Evolutionary conservation across 2,888 invertebrate genomes (phyloP).

Genomic region (Eristalinus aeneus): DNA sequence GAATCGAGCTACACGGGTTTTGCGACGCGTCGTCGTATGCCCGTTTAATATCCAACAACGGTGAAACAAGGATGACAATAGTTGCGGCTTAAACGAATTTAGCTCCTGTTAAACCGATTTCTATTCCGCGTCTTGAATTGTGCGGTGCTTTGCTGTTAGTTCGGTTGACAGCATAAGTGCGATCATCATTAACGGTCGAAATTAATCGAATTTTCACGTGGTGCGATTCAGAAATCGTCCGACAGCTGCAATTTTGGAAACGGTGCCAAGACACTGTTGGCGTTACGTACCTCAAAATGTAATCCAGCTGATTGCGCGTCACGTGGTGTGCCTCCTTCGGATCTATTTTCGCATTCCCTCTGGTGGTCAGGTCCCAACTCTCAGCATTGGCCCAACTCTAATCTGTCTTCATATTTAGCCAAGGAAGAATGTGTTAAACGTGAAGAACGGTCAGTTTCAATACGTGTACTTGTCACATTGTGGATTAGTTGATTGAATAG

Average conservation of each 20-base stretch:
- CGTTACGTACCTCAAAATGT: slow-evolving; percentile 51
- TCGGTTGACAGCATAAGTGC: slow-evolving; percentile 28
- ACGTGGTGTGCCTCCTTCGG: slow-evolving; percentile 55
- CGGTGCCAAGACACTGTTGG: slow-evolving; percentile 49
- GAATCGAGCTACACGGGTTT: too few species aligned
- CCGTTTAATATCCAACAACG: too few species aligned
- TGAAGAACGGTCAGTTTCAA: not conserved
- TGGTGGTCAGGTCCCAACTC: slow-evolving; percentile 67
- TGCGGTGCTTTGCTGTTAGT: slow-evolving; percentile 45
- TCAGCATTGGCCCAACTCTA: slow-evolving; percentile 7
- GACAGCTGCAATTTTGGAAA: slow-evolving; percentile 57
- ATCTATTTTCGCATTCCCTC: slow-evolving; percentile 29
- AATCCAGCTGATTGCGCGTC: slow-evolving; percentile 71
- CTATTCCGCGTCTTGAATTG: slow-evolving; percentile 49
- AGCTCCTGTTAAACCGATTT: slow-evolving; percentile 39
- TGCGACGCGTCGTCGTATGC: too few species aligned
- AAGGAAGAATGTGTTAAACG: not conserved
- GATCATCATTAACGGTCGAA: slow-evolving; percentile 18
- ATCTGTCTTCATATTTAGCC: not conserved
- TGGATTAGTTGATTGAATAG: not conserved
- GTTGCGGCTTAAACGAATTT: too few species aligned
- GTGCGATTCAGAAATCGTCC: slow-evolving; percentile 73
- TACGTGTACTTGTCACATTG: not conserved
- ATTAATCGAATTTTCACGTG: slow-evolving; percentile 41
- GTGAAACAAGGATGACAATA: too few species aligned